These are phyloP conservation scores for Phrynocephalus vlangalii DNA, from an alignment of 2,797 vertebrate genomes.

Conservation along the genomic window DNA sequence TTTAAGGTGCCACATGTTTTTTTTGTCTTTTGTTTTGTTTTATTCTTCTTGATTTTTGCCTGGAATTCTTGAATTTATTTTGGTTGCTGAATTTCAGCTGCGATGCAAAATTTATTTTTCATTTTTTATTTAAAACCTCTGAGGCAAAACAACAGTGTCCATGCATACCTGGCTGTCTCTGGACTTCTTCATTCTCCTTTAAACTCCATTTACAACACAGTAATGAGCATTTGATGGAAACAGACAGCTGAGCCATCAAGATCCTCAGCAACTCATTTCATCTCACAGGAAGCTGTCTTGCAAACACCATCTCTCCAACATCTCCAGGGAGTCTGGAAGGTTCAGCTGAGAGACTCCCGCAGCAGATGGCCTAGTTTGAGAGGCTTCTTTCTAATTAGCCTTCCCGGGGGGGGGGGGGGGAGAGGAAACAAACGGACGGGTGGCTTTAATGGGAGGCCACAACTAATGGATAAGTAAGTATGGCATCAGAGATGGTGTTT, in stretches of 20 bases:
- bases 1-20: no score
- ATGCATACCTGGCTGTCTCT: background rate
- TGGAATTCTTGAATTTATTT: background rate
- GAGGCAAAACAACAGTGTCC: background rate
- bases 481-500: rapidly evolving
- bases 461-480: slow-evolving; percentile 20
- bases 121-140: background rate
- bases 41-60: no score
- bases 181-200: background rate
- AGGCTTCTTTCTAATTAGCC: slow-evolving; percentile 52
- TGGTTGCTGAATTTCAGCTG: background rate
- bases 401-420: background rate
- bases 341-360: slow-evolving; percentile 2
- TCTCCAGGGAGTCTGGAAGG: slow-evolving; percentile 21
- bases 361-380: slow-evolving; percentile 61
- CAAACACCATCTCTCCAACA: slow-evolving; percentile 36
- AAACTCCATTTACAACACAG: background rate
- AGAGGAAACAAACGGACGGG: background rate
- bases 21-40: no score
- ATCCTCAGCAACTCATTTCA: slow-evolving; percentile 21
- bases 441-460: background rate
- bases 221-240: background rate
- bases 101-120: background rate
- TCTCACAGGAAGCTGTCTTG: background rate
- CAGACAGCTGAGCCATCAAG: background rate